Evolutionary conservation across 1,140 invertebrate genomes (phyloP), one percentile per base, ranked within the genome.

Genomic region (Panagrolaimus sp.): DNA sequence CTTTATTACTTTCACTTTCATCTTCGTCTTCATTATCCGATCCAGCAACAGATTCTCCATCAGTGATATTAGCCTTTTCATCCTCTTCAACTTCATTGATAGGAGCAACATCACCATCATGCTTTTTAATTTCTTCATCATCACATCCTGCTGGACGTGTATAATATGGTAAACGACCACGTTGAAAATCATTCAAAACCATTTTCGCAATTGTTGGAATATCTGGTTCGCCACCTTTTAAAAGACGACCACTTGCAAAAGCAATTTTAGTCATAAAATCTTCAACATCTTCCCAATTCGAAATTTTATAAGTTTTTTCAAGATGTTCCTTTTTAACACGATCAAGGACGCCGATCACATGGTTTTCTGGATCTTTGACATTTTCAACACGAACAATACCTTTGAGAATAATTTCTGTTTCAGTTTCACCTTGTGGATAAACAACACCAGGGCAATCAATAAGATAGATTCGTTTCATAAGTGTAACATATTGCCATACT

Each of bases 361-460:
- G 96, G 85, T 97, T 93, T 84, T 96, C 93, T 14, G 96, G 96
- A 84, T 90, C 89, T 78, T 91, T 89, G 2, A 99, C 89, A 65
- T 96, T 87, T 86, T 99, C 96, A 1, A 98, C 92, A 73, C 96
- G 87, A 0, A 98, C 86, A 58, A 87, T 85, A 66, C 87, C 87
- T 79, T 97, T 98, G 0, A 98, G 85, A 47, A 99, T 94, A 84
- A 96, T 94, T 76, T 98, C 94, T 1, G 91, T 90, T 76, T 97
- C 94, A 9, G 87, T 86, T 71, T 89, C 88, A 85, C 95, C 94
- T 48, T 84, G 88, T 14, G 94, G 93, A 86, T 97, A 96, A 26
- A 99, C 96, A 72, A 99, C 75, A 52, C 96, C 96, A 28, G 96
- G 96, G 87, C 96, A 99, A 87, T 99, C 96, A 74, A 99, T 98